phyloP scores from a whole-genome alignment of 1,140 invertebrate genomes.

The Panulirus ornatus region DNA sequence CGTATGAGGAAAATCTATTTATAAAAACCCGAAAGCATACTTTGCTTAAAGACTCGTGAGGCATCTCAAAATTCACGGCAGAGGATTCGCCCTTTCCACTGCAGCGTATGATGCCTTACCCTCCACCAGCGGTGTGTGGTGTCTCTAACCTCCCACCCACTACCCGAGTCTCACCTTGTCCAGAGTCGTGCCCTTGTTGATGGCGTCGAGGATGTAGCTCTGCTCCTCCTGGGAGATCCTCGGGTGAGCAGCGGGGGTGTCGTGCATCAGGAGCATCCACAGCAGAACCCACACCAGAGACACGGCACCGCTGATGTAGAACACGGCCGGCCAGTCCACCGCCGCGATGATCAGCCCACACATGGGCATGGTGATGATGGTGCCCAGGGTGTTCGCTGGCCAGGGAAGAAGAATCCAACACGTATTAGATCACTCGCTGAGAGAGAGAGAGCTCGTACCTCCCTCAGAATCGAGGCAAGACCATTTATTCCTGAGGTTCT shows the following conservation, averaged over 20 bases:
- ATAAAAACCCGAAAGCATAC: no score
- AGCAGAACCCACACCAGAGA: slow-evolving; percentile 89
- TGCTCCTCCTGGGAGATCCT: slow-evolving; percentile 89
- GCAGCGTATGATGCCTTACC: no score
- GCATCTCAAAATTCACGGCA: no score
- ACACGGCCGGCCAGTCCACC: slow-evolving; percentile 89
- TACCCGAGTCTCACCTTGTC: slow-evolving; percentile 19
- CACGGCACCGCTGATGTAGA: slow-evolving; percentile 89
- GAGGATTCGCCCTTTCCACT: no score
- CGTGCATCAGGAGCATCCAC: slow-evolving; percentile 91
- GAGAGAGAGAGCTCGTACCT: no score
- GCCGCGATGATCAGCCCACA: slow-evolving; percentile 88
- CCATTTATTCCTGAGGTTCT: no score
- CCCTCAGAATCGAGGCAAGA: no score
- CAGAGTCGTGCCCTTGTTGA: background rate
- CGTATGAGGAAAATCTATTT: no score
- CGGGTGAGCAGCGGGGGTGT: slow-evolving; percentile 91
- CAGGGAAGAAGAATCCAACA: no score
- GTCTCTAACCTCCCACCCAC: no score
- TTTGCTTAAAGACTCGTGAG: no score
- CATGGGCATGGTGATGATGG: slow-evolving; percentile 89
- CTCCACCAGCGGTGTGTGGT: no score
- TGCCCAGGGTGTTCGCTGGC: slow-evolving; percentile 88
- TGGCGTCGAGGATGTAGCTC: slow-evolving; percentile 52
- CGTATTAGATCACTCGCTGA: background rate